Base-by-base conservation (phyloP, 2,888 invertebrate genomes). In the Morinoia aosen region DNA sequence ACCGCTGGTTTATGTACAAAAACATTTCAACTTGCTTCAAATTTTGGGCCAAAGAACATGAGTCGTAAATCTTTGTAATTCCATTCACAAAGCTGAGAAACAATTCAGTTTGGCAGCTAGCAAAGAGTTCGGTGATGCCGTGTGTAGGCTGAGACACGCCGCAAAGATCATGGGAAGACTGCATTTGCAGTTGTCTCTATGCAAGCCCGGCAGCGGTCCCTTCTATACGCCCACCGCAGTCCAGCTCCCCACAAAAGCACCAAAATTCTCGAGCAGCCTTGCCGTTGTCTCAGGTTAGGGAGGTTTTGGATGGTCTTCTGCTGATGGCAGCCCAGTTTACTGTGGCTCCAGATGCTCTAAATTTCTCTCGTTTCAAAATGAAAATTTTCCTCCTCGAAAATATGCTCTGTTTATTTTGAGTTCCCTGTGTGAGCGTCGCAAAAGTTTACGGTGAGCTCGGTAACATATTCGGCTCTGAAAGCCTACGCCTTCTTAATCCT, bases 261-360 rank as follows among this genome's bases (percentile, higher is more conserved):
- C 90, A 57, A 93, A 93, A 93, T 93, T 93, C n/a, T 93, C 57
- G 14, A 33, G 93, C 93, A 93, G 57, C 25, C n/a, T 93, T 39
- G 93, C 93, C 93, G 93, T 93, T 93, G 57, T 93, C 93, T 93
- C 58, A 93, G 93, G 93, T 93, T 93, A 93, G 93, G 56, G 93
- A 57, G 93, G 93, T 48, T 93, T 93, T 57, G 93, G 93, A 93
- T 93, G 93, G 93, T 48, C 57, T 93, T 93, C 93, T 33, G 93
- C 93, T 93, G 93, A 93, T 93, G 93, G 93, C 93, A 39, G 57
- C n/a, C n/a, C 57, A 39, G 93, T 93, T 93, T 93, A 93, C 93
- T 93, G 57, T 93, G 93, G 93, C 93, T 93, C 57, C 93, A 93
- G 93, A 93, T 93, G 93, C 93, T 93, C 93, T 93, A 93, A 93